Conservation (phyloP, 2,797 vertebrate species). For the Pogonophryne albipinna region DNA sequence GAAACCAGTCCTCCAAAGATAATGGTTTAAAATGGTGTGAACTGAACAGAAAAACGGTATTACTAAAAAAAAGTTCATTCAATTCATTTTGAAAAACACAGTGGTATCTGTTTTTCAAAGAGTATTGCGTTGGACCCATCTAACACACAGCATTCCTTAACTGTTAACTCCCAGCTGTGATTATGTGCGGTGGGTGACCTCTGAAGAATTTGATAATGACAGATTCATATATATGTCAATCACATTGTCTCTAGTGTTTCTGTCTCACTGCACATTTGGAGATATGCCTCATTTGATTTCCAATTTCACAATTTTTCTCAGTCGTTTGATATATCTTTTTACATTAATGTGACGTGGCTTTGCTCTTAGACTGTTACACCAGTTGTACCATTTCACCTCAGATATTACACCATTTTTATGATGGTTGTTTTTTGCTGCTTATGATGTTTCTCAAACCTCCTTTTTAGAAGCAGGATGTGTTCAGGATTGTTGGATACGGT, state of each 20-base stretch:
- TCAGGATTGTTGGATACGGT: not conserved
- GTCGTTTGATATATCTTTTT: not conserved
- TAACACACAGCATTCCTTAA: conserved; percentile 14
- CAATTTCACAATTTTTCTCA: not conserved
- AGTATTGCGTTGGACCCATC: too few species aligned
- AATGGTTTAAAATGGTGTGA: not conserved
- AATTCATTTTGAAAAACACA: too few species aligned
- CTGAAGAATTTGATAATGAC: conserved; percentile 50
- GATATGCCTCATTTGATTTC: conserved; percentile 31
- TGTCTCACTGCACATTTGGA: conserved; percentile 9
- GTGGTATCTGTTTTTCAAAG: too few species aligned
- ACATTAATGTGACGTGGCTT: not conserved
- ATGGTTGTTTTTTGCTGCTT: not conserved
- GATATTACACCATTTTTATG: not conserved
- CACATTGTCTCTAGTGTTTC: conserved; percentile 4
- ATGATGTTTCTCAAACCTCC: not conserved
- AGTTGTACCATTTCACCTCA: not conserved
- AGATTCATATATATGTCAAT: conserved; percentile 30
- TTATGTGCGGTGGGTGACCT: not conserved
- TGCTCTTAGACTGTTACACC: too few species aligned
- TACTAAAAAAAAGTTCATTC: too few species aligned
- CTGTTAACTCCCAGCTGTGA: conserved; percentile 12
- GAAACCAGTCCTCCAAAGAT: not conserved
- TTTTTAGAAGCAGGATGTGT: not conserved
- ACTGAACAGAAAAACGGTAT: too few species aligned